These are phyloP conservation scores for Aphidoletes aphidimyza DNA, from an alignment of 2,888 invertebrate genomes.

Conservation along the genomic window DNA sequence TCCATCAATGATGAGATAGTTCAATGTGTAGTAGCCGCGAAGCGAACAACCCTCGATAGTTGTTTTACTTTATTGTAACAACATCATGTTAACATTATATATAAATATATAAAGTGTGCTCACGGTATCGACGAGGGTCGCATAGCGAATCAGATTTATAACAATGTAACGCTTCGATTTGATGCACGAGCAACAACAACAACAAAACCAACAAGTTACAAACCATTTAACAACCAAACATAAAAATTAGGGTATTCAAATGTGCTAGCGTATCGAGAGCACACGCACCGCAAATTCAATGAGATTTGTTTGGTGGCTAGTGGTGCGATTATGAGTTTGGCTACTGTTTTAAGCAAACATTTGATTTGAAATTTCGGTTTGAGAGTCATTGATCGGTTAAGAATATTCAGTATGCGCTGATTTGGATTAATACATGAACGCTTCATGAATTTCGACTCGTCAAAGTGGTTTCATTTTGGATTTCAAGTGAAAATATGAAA, in stretches of 20 bases:
- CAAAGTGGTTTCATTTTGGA: neutral
- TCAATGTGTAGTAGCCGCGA: neutral
- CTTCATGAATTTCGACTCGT: neutral
- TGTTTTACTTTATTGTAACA: constrained; percentile 36
- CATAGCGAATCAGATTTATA: neutral
- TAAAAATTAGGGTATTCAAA: constrained; percentile 40
- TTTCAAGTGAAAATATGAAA: neutral
- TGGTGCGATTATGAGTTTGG: neutral
- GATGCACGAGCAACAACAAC: neutral
- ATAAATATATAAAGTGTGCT: neutral
- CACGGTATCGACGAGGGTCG: constrained; percentile 25
- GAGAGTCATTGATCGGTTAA: neutral
- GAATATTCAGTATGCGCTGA: neutral
- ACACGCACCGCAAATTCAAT: neutral
- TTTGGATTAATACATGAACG: too few relatives aligned
- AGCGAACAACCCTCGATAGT: neutral
- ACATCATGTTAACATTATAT: constrained; percentile 30
- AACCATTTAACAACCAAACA: constrained; percentile 51
- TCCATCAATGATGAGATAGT: neutral
- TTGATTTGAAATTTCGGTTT: neutral
- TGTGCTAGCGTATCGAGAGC: neutral
- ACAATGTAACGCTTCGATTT: neutral
- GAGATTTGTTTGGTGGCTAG: constrained; percentile 36
- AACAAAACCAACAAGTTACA: constrained; percentile 53
- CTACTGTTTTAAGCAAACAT: constrained; percentile 29